A percentile compares a stretch with the other conserved stretches of the same genome.
These are phyloP conservation scores for Rhagologus leucostigma DNA, from an alignment of 2,113 vertebrate species.

Conservation along the genomic window DNA sequence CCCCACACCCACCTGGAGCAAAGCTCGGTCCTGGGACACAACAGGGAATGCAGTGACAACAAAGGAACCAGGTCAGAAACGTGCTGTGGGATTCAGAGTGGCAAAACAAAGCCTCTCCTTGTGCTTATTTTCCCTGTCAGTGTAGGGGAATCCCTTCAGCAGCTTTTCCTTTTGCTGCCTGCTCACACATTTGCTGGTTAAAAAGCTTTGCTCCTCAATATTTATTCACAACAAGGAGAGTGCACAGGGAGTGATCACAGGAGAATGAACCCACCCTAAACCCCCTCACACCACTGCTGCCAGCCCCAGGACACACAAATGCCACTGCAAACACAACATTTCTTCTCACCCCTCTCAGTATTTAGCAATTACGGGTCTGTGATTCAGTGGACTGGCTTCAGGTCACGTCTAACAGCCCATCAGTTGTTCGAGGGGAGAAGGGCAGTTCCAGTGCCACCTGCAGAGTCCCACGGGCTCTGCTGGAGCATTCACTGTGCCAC, in stretches of 20 bases:
- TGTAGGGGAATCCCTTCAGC: background rate
- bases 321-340: background rate
- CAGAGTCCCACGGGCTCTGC: background rate
- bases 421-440: background rate
- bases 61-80: background rate
- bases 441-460: background rate
- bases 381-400: background rate
- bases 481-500: background rate
- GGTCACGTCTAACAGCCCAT: background rate
- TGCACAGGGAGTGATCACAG: background rate
- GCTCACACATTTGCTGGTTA: background rate
- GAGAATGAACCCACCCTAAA: background rate
- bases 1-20: background rate
- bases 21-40: background rate
- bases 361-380: background rate
- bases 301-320: background rate
- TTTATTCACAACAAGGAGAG: background rate
- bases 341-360: background rate
- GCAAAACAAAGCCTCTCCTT: background rate
- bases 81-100: background rate
- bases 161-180: background rate
- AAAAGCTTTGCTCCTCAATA: background rate
- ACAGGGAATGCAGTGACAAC: background rate
- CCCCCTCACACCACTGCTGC: background rate
- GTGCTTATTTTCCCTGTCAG: background rate